Evolutionary conservation across 2,113 vertebrate genomes (phyloP).

Genomic region (Boulengeromyrus knoepffleri): DNA sequence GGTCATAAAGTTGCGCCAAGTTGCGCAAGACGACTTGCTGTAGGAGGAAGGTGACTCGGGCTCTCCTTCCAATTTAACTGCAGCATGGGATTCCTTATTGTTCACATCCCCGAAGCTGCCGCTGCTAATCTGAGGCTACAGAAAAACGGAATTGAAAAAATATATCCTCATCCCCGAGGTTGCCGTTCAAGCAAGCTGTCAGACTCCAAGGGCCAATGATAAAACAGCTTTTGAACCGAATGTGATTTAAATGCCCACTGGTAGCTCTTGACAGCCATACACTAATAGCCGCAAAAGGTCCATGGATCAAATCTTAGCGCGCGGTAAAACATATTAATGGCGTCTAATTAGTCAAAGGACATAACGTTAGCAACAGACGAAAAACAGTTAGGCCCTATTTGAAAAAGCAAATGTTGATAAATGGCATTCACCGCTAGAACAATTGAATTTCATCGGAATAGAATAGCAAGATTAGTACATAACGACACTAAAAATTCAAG

Average conservation of each 20-base stretch:
- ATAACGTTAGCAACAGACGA: neutral
- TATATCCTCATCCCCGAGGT: constrained; percentile 9
- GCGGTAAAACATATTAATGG: neutral
- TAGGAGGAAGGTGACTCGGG: neutral
- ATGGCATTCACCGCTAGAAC: neutral
- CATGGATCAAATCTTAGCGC: neutral
- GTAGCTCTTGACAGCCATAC: neutral
- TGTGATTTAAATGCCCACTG: neutral
- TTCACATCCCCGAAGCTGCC: neutral
- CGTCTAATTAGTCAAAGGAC: neutral
- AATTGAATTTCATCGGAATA: neutral
- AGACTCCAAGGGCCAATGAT: neutral
- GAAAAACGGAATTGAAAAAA: constrained; percentile 1
- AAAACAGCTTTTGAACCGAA: constrained; percentile 2
- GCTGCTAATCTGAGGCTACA: neutral
- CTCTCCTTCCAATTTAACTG: neutral
- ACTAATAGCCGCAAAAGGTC: neutral
- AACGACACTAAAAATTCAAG: neutral
- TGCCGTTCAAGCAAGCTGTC: neutral
- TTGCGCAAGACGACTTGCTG: neutral
- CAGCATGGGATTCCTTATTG: constrained; percentile 2
- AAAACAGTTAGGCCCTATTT: neutral
- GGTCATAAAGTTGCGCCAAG: neutral
- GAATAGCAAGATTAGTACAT: neutral
- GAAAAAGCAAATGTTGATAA: neutral